phyloP scores from a whole-genome alignment of 2,113 vertebrate species.

The Solea senegalensis region DNA sequence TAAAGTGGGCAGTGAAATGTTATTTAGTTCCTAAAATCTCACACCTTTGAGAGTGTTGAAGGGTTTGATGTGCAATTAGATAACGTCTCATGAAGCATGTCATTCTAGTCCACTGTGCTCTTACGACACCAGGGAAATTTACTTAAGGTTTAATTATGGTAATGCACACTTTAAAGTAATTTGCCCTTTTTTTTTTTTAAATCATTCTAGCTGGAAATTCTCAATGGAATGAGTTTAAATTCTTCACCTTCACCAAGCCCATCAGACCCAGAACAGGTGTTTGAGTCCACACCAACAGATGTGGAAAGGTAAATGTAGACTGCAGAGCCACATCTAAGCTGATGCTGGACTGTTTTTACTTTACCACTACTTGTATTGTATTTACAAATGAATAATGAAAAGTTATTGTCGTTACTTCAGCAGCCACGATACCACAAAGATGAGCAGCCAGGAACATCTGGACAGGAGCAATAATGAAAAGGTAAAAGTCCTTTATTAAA shows the following conservation, averaged over 20 bases:
- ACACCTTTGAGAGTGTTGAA: slow-evolving; percentile 48
- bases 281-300: slow-evolving; percentile 46
- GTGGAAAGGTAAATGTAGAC: slow-evolving; percentile 49
- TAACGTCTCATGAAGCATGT: slow-evolving; percentile 20
- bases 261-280: slow-evolving; percentile 39
- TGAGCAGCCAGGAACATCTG: slow-evolving; percentile 84
- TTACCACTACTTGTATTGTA: too few relatives aligned
- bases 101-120: slow-evolving; percentile 1
- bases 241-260: slow-evolving; percentile 55
- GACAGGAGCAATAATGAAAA: slow-evolving; percentile 80
- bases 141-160: background rate
- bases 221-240: slow-evolving; percentile 49
- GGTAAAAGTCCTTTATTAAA: slow-evolving; percentile 65
- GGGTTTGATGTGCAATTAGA: slow-evolving; percentile 37
- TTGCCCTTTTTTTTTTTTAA: slow-evolving; percentile 1
- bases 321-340: background rate
- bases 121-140: background rate
- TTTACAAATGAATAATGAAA: background rate
- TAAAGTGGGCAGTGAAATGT: slow-evolving; percentile 8
- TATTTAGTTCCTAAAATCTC: slow-evolving; percentile 18
- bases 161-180: background rate
- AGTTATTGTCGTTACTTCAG: slow-evolving; percentile 72
- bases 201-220: slow-evolving; percentile 56
- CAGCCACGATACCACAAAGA: slow-evolving; percentile 76
- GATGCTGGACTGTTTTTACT: too few relatives aligned